Evolutionary conservation across 1,140 invertebrate genomes (phyloP).

Genomic region (Ceratina japonica): DNA sequence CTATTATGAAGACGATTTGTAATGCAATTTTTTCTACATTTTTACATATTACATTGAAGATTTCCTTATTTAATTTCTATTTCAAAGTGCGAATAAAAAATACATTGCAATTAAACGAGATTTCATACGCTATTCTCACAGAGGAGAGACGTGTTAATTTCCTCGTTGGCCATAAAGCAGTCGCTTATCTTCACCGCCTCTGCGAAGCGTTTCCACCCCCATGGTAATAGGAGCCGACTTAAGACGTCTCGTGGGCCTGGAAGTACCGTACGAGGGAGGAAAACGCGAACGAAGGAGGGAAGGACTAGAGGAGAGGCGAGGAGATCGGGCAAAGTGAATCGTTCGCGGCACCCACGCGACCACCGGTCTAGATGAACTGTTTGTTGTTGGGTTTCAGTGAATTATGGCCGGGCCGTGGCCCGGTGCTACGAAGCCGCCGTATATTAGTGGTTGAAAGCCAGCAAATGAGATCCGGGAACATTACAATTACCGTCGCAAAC

Average conservation of each 20-base stretch:
- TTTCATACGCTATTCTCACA: neutral
- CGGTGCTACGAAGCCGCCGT: conserved; percentile 59
- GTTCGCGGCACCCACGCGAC: conserved; percentile 69
- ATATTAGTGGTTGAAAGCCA: conserved; percentile 72
- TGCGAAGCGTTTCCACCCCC: neutral
- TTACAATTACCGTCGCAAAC: conserved; percentile 74
- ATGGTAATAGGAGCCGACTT: neutral
- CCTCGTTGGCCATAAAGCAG: neutral
- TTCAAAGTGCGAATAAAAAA: too few relatives aligned
- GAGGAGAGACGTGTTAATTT: neutral
- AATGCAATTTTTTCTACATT: too few relatives aligned
- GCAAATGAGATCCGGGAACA: conserved; percentile 73
- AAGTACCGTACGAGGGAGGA: neutral
- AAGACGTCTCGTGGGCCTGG: conserved; percentile 1
- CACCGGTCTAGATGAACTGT: conserved; percentile 70
- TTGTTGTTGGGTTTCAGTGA: conserved; percentile 72
- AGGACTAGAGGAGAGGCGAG: conserved; percentile 1
- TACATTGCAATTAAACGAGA: too few relatives aligned
- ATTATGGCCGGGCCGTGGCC: conserved; percentile 64
- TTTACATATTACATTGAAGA: too few relatives aligned
- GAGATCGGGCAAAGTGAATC: conserved; percentile 63
- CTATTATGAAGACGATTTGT: too few relatives aligned
- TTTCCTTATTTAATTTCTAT: too few relatives aligned
- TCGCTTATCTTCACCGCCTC: neutral
- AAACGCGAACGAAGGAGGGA: neutral